Percentiles rank a stretch among this genome's conserved stretches.
These are phyloP conservation scores for Typhlomys cinereus DNA, from an alignment of 2,113 vertebrate genomes.

Conservation along the genomic window DNA sequence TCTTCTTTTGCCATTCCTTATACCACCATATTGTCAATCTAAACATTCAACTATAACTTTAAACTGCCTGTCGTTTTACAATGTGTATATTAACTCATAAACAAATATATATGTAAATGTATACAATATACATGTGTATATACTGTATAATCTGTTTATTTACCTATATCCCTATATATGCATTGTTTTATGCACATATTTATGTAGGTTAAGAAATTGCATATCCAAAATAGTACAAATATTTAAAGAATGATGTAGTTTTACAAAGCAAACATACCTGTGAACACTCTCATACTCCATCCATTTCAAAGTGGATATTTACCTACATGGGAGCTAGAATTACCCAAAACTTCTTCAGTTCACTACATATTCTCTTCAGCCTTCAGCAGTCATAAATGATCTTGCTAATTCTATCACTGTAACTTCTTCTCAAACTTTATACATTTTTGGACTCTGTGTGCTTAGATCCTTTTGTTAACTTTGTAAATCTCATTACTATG, in stretches of 20 bases:
- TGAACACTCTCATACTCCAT: neutral
- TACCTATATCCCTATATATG: neutral
- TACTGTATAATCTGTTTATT: neutral
- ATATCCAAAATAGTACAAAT: neutral
- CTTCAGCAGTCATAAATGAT: neutral
- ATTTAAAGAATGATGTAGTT: neutral
- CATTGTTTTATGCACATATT: neutral
- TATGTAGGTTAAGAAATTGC: neutral
- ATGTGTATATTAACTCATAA: neutral
- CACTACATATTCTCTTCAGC: neutral
- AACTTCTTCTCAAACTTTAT: neutral
- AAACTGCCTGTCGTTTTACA: neutral
- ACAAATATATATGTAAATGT: neutral
- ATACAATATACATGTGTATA: neutral
- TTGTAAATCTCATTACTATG: neutral
- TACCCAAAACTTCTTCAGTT: neutral
- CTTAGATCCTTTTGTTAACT: neutral
- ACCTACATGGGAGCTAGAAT: neutral
- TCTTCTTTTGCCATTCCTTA: fast-evolving
- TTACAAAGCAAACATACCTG: neutral
- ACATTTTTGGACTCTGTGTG: neutral
- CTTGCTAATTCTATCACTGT: neutral
- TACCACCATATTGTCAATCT: neutral
- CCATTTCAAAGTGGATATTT: neutral
- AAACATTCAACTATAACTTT: neutral